phyloP scores from a whole-genome alignment of 2,888 invertebrate genomes.

The Cephus runcator region DNA sequence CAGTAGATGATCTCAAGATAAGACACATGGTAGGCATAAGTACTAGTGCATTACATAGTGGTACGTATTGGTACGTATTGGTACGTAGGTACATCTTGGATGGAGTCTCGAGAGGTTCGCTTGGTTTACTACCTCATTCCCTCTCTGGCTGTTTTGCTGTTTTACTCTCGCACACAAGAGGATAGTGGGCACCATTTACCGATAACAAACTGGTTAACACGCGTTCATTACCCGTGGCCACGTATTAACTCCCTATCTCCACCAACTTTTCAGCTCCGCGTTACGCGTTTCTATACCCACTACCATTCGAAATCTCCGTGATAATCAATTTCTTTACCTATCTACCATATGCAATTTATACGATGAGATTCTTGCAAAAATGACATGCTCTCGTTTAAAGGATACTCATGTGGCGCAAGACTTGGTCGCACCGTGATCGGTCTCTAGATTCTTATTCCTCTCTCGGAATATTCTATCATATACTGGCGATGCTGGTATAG shows the following conservation, averaged over 20 bases:
- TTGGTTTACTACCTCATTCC: neutral
- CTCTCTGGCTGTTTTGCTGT: neutral
- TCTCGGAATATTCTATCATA: neutral
- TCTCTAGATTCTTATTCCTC: neutral
- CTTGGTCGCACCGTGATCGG: neutral
- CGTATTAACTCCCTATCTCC: slow-evolving; percentile 25
- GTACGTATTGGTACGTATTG: neutral
- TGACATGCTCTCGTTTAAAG: neutral
- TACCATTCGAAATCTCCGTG: neutral
- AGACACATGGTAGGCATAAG: neutral
- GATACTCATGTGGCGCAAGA: neutral
- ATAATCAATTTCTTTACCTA: neutral
- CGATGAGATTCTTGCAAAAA: neutral
- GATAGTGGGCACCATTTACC: slow-evolving; percentile 25
- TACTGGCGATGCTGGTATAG: neutral
- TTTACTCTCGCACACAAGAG: slow-evolving; percentile 11
- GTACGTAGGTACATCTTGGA: neutral
- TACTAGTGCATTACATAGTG: neutral
- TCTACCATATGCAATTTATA: neutral
- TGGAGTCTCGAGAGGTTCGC: neutral
- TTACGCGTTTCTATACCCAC: neutral
- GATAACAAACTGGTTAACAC: slow-evolving; percentile 39
- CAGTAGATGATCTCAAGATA: neutral
- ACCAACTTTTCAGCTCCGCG: slow-evolving; percentile 1
- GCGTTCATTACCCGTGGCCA: slow-evolving; percentile 32